Base-by-base conservation (phyloP, 1,140 invertebrate genomes). In the Glossosoma conforme region DNA sequence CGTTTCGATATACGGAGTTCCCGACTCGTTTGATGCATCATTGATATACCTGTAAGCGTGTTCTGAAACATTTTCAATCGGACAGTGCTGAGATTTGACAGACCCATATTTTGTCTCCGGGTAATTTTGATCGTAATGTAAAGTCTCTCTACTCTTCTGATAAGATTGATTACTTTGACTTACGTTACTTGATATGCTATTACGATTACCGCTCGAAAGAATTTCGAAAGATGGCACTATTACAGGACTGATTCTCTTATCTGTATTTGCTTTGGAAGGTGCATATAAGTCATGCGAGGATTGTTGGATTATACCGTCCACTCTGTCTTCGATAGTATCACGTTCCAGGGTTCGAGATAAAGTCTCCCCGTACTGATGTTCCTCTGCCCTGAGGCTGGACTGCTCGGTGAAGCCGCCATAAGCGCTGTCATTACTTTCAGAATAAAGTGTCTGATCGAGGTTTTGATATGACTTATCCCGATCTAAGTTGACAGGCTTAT, bases 401-500 rank as follows among this genome's bases (percentile, higher is more conserved):
- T 42, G 42, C 10, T 54, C 56, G 10, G 13, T 42, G 15, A 40
- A 56, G 6, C 58, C 58, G 14, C 54, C 54, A 35, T 60, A 59
- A 36, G 57, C 53, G 33, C 54, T 59, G 19, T 59, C 57, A 43
- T 65, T 69, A 32, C 56, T 59, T 42, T 73, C 71, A 52, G 66
- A 61, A 61, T 75, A 75, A 20, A 74, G 49, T 36, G 69, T 63
- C 64, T 73, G 72, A 44, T 75, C 72, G 8, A 72, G 65, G 64
- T 70, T 70, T 64, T 70, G 73, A 44, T 74, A 74, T 8, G 69
- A 71, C 62, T 69, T 69, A 44, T 69, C 66, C 53, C 65, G 66
- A 53, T 72, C 70, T 63, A 70, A 66, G 25, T 61, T 51, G 32
- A 73, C 61, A 38, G 70, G 70, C 61, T 65, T 71, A 36, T 74